A percentile compares a stretch with the other conserved stretches of the same genome.
These are phyloP conservation scores for Agriopis aurantiaria DNA, from an alignment of 2,888 invertebrate species.

Conservation along the genomic window DNA sequence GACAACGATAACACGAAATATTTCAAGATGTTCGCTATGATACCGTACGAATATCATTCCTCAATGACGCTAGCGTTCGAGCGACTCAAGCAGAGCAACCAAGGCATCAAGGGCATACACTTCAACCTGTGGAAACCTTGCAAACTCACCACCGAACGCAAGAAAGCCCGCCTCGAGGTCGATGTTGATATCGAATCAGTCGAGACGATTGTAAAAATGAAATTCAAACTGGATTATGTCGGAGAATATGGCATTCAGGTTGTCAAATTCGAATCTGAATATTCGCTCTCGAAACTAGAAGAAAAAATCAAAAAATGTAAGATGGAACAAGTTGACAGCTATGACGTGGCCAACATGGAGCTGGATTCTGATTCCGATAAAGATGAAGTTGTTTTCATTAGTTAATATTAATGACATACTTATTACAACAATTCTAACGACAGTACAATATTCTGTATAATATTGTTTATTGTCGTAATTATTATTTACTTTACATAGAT, in stretches of 20 bases:
- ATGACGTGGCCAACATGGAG: constrained; percentile 77
- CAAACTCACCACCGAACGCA: constrained; percentile 27
- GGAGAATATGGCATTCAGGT: constrained; percentile 45
- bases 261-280: constrained; percentile 55
- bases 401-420: constrained; percentile 34
- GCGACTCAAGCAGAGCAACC: constrained; percentile 65
- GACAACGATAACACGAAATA: constrained; percentile 59
- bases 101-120: constrained; percentile 70
- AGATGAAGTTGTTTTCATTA: constrained; percentile 56
- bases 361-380: constrained; percentile 63
- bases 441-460: neutral
- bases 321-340: constrained; percentile 66
- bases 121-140: constrained; percentile 68
- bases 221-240: constrained; percentile 66
- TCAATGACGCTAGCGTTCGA: constrained; percentile 54
- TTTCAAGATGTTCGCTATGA: constrained; percentile 57
- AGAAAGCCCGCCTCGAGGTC: constrained; percentile 48
- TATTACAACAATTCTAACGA: neutral
- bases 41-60: constrained; percentile 48
- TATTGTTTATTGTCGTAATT: neutral
- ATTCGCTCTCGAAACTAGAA: constrained; percentile 53
- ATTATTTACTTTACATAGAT: neutral
- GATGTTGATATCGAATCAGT: constrained; percentile 73
- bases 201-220: constrained; percentile 62
- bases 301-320: constrained; percentile 63